phyloP scores from a whole-genome alignment of 1,140 invertebrate species.

The Hyposmocoma kahamanoa region DNA sequence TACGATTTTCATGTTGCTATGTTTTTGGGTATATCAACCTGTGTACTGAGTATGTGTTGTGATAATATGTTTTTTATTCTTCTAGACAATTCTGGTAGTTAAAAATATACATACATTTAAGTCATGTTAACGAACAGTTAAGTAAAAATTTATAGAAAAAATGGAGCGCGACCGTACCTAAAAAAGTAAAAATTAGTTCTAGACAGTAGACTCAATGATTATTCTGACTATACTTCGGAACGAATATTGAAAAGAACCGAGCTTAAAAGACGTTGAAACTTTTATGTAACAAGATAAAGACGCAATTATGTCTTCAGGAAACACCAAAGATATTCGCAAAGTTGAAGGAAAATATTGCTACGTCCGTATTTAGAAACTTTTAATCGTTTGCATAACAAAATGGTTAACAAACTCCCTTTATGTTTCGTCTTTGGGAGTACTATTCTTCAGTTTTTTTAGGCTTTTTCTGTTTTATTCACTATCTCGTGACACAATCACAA shows the following conservation, averaged over 20 bases:
- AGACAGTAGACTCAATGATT: no score
- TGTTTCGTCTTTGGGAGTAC: no score
- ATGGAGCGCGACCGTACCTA: conserved; percentile 54
- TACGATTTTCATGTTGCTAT: no score
- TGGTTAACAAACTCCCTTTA: conserved; percentile 9
- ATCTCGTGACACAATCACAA: no score
- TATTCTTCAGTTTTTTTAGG: no score
- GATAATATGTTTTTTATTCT: conserved; percentile 19
- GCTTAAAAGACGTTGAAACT: conserved; percentile 12
- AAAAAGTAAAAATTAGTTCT: conserved; percentile 15
- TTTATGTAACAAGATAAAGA: conserved; percentile 22
- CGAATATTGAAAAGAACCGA: neutral
- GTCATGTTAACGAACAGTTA: no score
- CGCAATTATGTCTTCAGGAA: conserved; percentile 15
- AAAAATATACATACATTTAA: no score
- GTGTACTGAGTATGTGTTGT: conserved; percentile 17
- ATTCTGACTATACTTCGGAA: no score
- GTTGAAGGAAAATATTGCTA: conserved; percentile 14
- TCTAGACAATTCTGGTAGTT: conserved; percentile 11
- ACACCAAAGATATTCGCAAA: conserved; percentile 10
- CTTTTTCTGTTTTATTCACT: no score
- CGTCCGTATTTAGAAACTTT: conserved; percentile 11
- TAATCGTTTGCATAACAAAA: conserved; percentile 18
- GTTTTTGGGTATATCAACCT: no score
- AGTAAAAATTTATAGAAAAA: no score